Percentiles rank a stretch among this genome's conserved stretches.
These are phyloP conservation scores for Drosophila algonquin DNA, from an alignment of 2,888 invertebrate genomes.

Conservation along the genomic window DNA sequence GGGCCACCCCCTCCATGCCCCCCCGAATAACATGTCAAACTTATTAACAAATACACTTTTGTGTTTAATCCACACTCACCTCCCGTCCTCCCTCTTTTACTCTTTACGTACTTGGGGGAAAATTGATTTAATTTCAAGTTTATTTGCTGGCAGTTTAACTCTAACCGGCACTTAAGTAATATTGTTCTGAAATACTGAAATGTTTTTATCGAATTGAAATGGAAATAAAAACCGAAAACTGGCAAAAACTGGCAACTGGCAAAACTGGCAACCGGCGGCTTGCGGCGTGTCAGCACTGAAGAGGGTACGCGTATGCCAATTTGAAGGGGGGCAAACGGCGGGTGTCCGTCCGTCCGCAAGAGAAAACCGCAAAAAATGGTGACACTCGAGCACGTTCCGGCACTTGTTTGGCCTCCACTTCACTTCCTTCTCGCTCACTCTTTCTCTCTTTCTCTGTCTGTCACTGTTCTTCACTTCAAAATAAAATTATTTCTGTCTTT, in stretches of 20 bases:
- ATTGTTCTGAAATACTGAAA: constrained; percentile 18
- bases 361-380: constrained; percentile 37
- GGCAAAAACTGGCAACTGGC: constrained; percentile 33
- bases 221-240: constrained; percentile 46
- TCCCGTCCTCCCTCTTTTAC: neutral
- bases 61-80: constrained; percentile 23
- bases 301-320: constrained; percentile 10
- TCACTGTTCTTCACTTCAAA: constrained; percentile 27
- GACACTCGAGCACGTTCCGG: constrained; percentile 66
- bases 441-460: too few species aligned
- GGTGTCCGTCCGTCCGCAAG: too few species aligned
- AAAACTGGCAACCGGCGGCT: constrained; percentile 42
- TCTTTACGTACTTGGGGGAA: constrained; percentile 42
- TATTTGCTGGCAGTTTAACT: constrained; percentile 37
- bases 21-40: constrained; percentile 48
- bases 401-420: constrained; percentile 55
- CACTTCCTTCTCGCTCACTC: constrained; percentile 29
- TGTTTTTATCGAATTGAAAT: constrained; percentile 15
- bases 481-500: constrained; percentile 29
- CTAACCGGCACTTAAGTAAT: constrained; percentile 39
- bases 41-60: constrained; percentile 57
- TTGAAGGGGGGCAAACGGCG: constrained; percentile 5
- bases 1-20: too few species aligned
- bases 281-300: constrained; percentile 13
- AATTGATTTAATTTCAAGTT: constrained; percentile 48